These are phyloP conservation scores for Lasioglossum zephyrum DNA, from an alignment of 2,888 invertebrate species.

Conservation along the genomic window DNA sequence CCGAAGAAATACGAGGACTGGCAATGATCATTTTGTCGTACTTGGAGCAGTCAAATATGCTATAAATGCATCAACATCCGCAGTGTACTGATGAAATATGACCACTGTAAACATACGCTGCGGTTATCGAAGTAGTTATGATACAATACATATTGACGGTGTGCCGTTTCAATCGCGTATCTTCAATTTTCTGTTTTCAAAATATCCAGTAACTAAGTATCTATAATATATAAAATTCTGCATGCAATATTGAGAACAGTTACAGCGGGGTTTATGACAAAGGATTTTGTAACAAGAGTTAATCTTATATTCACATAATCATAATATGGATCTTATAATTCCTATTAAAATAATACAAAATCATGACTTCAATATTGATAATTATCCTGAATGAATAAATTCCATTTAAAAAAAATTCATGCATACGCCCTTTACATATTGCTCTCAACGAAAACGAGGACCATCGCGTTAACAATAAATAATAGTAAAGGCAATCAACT, in stretches of 20 bases:
- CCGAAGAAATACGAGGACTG: neutral
- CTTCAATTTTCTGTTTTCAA: neutral
- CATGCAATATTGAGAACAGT: neutral
- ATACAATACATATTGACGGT: conserved; percentile 24
- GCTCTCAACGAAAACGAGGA: too few relatives aligned
- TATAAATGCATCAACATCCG: conserved; percentile 26
- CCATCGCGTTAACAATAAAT: neutral
- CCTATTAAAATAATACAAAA: too few relatives aligned
- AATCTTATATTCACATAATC: neutral
- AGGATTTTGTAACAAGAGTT: neutral
- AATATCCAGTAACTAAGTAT: neutral
- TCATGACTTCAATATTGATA: neutral
- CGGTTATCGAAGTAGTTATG: conserved; percentile 18
- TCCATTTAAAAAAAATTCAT: too few relatives aligned
- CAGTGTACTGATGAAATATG: conserved; percentile 29
- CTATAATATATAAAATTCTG: neutral
- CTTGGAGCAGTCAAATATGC: neutral
- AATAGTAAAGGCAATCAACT: neutral
- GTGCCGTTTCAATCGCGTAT: neutral
- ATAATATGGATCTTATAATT: neutral
- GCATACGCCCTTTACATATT: too few relatives aligned
- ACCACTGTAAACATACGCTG: conserved; percentile 24
- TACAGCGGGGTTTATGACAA: neutral
- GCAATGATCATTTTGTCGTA: neutral
- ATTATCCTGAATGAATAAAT: too few relatives aligned